Percentiles rank a stretch among this genome's conserved stretches.
These are phyloP conservation scores for Anolis carolinensis DNA, from an alignment of 2,113 vertebrate species.

Conservation along the genomic window DNA sequence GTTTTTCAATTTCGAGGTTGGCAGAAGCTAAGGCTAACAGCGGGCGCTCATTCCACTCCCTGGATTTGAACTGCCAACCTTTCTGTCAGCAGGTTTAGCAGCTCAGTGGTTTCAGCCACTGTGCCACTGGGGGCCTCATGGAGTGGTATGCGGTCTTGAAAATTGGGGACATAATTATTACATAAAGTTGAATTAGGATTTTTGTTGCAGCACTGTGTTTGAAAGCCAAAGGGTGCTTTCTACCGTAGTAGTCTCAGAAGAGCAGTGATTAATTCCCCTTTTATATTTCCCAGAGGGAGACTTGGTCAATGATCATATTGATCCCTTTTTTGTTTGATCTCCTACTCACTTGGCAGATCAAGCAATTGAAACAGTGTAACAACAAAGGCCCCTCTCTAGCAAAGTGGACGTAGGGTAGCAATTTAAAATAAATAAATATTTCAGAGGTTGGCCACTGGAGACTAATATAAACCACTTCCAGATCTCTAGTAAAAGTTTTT, in stretches of 20 bases:
- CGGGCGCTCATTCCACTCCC: no score
- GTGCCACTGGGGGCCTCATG: no score
- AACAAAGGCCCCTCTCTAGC: constrained; percentile 14
- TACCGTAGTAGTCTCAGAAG: constrained; percentile 12
- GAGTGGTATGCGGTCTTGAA: neutral
- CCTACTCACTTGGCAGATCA: constrained; percentile 34
- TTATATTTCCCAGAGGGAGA: constrained; percentile 37
- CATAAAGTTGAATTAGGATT: neutral
- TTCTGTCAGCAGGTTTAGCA: no score
- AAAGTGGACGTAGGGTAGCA: constrained; percentile 17
- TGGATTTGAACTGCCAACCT: no score
- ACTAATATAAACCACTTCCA: constrained; percentile 19
- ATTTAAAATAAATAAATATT: constrained; percentile 41
- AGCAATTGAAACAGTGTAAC: constrained; percentile 31
- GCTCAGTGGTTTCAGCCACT: no score
- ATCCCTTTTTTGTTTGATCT: constrained; percentile 42
- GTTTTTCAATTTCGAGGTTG: no score
- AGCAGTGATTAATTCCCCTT: constrained; percentile 19
- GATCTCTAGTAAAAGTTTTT: constrained; percentile 1
- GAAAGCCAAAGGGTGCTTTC: constrained; percentile 17
- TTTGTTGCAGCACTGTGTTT: neutral
- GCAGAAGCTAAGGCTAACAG: no score
- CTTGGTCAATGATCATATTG: constrained; percentile 39
- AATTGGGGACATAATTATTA: constrained; percentile 16
- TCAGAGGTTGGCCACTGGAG: constrained; percentile 4